Conservation (phyloP, 2,888 invertebrate species). For the Brassicogethes aeneus region DNA sequence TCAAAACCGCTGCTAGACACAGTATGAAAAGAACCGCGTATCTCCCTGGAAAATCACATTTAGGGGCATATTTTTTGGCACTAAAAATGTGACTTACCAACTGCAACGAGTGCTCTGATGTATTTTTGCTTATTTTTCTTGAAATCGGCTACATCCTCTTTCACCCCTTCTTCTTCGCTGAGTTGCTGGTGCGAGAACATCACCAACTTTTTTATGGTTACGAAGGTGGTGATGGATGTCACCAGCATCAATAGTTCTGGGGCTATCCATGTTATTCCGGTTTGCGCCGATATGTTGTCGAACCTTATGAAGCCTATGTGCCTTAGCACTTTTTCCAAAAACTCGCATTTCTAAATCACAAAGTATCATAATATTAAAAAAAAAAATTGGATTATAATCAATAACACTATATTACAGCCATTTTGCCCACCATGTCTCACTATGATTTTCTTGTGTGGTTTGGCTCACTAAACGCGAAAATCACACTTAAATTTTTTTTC, state of each 20-base stretch:
- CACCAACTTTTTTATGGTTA: constrained; percentile 41
- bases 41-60: constrained; percentile 46
- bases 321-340: constrained; percentile 52
- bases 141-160: neutral
- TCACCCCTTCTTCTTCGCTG: constrained; percentile 12
- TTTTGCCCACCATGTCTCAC: too few species aligned
- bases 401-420: neutral
- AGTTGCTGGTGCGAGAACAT: constrained; percentile 8
- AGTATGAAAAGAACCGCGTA: constrained; percentile 56
- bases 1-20: constrained; percentile 65
- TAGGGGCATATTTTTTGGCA: neutral
- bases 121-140: neutral
- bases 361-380: constrained; percentile 1
- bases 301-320: constrained; percentile 63
- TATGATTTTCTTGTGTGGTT: too few species aligned
- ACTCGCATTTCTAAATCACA: constrained; percentile 36
- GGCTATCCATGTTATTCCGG: constrained; percentile 61
- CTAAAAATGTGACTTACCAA: neutral
- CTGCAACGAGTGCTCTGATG: neutral
- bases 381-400: neutral
- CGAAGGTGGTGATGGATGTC: constrained; percentile 43
- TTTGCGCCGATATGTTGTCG: constrained; percentile 47
- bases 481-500: too few species aligned
- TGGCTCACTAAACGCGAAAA: too few species aligned
- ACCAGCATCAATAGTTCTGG: constrained; percentile 64